These are phyloP conservation scores for Trachelipus rathkii DNA, from an alignment of 1,140 invertebrate species.

Conservation along the genomic window DNA sequence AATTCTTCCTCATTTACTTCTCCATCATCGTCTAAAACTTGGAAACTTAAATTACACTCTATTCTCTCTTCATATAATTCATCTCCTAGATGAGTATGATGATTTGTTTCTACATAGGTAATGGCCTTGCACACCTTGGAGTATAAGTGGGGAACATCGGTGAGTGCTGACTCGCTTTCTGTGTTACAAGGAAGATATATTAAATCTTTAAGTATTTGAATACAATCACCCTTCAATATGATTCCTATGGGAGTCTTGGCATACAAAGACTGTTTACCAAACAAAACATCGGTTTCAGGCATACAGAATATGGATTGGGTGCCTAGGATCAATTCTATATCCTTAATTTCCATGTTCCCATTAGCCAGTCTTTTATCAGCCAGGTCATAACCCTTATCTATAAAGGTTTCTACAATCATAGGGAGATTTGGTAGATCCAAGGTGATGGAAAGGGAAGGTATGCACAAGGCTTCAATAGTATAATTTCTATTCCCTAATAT, in stretches of 20 bases:
- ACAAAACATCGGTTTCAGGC: not conserved
- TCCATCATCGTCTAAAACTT: not conserved
- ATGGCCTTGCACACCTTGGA: too few species aligned
- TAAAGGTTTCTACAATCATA: not conserved
- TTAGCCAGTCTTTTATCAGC: not conserved
- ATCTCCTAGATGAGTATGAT: too few species aligned
- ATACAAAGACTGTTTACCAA: conserved; percentile 19
- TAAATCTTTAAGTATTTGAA: not conserved
- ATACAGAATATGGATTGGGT: not conserved
- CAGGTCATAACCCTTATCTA: not conserved
- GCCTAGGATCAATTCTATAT: not conserved
- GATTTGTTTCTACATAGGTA: too few species aligned
- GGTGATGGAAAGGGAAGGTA: not conserved
- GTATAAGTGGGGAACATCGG: too few species aligned
- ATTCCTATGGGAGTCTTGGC: not conserved
- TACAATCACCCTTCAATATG: conserved; percentile 2
- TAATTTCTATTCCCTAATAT: too few species aligned
- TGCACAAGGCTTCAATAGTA: not conserved
- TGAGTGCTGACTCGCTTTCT: too few species aligned
- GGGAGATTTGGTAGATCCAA: not conserved
- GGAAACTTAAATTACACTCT: not conserved
- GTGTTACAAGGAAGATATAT: not conserved
- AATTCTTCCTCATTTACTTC: not conserved
- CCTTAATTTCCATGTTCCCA: too few species aligned
- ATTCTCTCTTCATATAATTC: too few species aligned